Conservation (phyloP, 2,888 invertebrate genomes). For the Ashinkailepas kermadecensis region DNA sequence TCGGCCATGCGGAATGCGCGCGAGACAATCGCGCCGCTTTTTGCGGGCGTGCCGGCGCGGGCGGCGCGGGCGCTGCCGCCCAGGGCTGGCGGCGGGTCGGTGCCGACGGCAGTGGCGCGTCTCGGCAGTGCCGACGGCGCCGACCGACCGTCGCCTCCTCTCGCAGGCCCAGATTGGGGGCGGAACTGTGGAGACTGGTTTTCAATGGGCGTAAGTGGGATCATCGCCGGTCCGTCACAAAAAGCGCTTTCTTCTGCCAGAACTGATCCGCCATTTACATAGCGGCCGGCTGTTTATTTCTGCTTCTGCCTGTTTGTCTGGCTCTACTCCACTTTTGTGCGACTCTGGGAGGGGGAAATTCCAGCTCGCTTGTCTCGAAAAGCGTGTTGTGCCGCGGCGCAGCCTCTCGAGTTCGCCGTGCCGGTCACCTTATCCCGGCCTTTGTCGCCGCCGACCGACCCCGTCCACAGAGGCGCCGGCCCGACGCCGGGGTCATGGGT, state of each 20-base stretch:
- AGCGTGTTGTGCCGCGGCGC: not conserved
- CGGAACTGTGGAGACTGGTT: not conserved
- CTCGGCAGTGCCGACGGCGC: not conserved
- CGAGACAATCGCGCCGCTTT: slow-evolving; percentile 1
- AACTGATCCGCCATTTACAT: slow-evolving; percentile 17
- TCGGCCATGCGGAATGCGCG: not conserved
- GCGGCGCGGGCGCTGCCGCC: not conserved
- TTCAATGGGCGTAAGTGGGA: slow-evolving; percentile 13
- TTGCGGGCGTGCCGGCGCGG: not conserved
- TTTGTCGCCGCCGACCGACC: slow-evolving; percentile 36
- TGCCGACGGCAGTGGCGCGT: not conserved
- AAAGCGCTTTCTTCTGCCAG: slow-evolving; percentile 12
- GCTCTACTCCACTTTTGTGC: slow-evolving; percentile 12
- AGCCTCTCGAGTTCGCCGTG: not conserved
- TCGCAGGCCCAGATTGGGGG: not conserved
- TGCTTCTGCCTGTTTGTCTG: slow-evolving; percentile 11
- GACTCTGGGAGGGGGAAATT: slow-evolving; percentile 8
- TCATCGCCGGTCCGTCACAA: not conserved
- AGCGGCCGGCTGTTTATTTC: slow-evolving; percentile 9
- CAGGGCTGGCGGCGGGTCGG: not conserved
- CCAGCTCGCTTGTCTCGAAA: slow-evolving; percentile 19
- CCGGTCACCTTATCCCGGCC: slow-evolving; percentile 32
- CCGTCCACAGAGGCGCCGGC: slow-evolving; percentile 28
- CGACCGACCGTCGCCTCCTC: not conserved
- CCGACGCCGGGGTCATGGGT: not conserved